Evolutionary conservation across 2,888 invertebrate genomes (phyloP).

Genomic region (Epirrhoe alternata): DNA sequence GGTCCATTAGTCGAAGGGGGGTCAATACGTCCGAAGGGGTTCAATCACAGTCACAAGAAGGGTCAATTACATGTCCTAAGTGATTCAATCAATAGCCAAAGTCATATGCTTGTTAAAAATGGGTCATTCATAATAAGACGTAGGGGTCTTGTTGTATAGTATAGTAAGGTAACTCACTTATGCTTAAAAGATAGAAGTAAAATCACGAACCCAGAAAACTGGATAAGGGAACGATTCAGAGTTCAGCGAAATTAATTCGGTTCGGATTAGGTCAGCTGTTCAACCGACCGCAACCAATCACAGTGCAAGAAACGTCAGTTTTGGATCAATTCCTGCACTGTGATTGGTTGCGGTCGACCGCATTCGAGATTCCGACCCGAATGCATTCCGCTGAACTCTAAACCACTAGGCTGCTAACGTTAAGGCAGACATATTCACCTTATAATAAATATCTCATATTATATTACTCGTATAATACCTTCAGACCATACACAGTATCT

Average conservation of each 20-base stretch:
- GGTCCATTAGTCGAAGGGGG: not conserved
- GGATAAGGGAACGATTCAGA: too few relatives aligned
- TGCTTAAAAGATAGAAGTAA: slow-evolving; percentile 15
- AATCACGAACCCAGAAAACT: slow-evolving; percentile 14
- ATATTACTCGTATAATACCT: not conserved
- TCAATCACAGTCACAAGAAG: too few relatives aligned
- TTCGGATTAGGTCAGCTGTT: too few relatives aligned
- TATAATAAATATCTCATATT: not conserved
- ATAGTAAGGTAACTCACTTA: slow-evolving; percentile 19
- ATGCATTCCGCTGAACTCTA: too few relatives aligned
- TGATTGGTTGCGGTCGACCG: too few relatives aligned
- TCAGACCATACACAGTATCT: not conserved
- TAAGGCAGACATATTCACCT: not conserved
- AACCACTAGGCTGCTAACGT: not conserved
- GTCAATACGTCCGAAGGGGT: not conserved
- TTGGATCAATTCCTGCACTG: too few relatives aligned
- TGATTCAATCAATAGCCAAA: too few relatives aligned
- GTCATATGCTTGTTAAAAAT: too few relatives aligned
- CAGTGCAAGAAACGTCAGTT: too few relatives aligned
- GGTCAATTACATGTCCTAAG: not conserved
- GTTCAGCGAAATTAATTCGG: too few relatives aligned
- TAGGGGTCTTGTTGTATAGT: not conserved
- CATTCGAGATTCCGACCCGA: too few relatives aligned
- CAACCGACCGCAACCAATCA: too few relatives aligned
- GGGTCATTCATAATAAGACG: not conserved